Conservation (phyloP, 1,140 invertebrate genomes). For the Drosophila mayri region DNA sequence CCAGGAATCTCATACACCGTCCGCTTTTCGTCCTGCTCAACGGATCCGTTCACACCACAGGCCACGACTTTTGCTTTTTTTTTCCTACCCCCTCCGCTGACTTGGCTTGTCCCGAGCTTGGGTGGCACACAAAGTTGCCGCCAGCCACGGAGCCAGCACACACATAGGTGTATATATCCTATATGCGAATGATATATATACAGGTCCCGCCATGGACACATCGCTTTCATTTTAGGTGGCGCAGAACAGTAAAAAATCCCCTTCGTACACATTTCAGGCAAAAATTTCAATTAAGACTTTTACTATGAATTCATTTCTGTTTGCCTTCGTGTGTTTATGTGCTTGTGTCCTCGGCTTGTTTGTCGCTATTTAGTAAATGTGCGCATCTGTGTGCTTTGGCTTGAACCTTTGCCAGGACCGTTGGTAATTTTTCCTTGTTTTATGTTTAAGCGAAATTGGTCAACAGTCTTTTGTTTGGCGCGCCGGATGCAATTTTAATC, state of each 20-base stretch:
- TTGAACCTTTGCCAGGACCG: constrained; percentile 43
- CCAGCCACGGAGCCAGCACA: constrained; percentile 15
- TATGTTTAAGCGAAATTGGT: constrained; percentile 64
- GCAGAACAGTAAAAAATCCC: constrained; percentile 62
- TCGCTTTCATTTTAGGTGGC: constrained; percentile 73
- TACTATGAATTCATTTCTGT: constrained; percentile 76
- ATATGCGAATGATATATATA: constrained; percentile 56
- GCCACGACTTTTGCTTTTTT: constrained; percentile 69
- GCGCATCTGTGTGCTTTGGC: constrained; percentile 29
- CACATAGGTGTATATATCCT: constrained; percentile 28
- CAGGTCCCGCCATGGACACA: constrained; percentile 50
- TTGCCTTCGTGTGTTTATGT: constrained; percentile 37
- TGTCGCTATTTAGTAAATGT: constrained; percentile 38
- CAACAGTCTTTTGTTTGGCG: constrained; percentile 75
- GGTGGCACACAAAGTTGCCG: constrained; percentile 69
- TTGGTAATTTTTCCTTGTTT: constrained; percentile 63
- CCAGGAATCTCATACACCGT: constrained; percentile 21
- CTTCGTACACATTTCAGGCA: constrained; percentile 69
- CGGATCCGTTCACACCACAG: constrained; percentile 55
- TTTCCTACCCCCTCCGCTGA: constrained; percentile 2
- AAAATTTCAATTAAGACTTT: constrained; percentile 83
- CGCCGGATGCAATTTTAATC: constrained; percentile 82
- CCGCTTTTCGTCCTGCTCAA: constrained; percentile 20
- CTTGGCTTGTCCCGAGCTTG: constrained; percentile 27
- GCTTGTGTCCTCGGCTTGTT: constrained; percentile 43